These are phyloP conservation scores for Sesamia nonagrioides DNA, from an alignment of 1,140 invertebrate genomes.

Conservation along the genomic window DNA sequence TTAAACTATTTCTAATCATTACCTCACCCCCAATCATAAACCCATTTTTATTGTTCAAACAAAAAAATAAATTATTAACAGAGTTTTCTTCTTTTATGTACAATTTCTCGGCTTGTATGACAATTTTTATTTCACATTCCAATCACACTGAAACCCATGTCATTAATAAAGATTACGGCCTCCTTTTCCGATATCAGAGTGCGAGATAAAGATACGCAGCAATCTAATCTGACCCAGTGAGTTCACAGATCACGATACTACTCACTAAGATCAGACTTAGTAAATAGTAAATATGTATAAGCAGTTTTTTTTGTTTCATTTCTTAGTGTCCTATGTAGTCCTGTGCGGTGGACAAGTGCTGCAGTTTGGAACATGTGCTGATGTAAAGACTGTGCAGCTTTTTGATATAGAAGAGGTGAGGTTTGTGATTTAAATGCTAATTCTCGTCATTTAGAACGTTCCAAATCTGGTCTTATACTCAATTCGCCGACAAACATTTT, in stretches of 20 bases:
- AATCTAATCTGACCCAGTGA: constrained; percentile 12
- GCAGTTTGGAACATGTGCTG: constrained; percentile 68
- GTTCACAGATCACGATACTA: background rate
- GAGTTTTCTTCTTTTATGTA: no score
- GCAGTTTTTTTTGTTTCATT: constrained; percentile 15
- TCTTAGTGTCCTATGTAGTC: background rate
- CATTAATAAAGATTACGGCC: background rate
- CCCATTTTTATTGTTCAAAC: no score
- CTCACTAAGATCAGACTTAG: background rate
- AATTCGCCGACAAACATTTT: no score
- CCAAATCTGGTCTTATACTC: no score
- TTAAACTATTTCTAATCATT: no score
- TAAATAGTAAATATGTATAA: constrained; percentile 16
- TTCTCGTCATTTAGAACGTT: no score
- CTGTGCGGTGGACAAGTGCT: constrained; percentile 67
- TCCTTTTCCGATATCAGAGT: background rate
- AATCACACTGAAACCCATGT: background rate
- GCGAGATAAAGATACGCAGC: constrained; percentile 1
- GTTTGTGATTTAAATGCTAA: no score
- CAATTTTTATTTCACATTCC: background rate
- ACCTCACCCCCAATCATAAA: no score
- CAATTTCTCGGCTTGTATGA: no score
- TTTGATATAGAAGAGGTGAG: constrained; percentile 78
- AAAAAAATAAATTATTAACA: no score
- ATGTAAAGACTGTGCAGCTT: constrained; percentile 69